phyloP scores from a whole-genome alignment of 2,797 vertebrate species.

The Gallinago solitaria region DNA sequence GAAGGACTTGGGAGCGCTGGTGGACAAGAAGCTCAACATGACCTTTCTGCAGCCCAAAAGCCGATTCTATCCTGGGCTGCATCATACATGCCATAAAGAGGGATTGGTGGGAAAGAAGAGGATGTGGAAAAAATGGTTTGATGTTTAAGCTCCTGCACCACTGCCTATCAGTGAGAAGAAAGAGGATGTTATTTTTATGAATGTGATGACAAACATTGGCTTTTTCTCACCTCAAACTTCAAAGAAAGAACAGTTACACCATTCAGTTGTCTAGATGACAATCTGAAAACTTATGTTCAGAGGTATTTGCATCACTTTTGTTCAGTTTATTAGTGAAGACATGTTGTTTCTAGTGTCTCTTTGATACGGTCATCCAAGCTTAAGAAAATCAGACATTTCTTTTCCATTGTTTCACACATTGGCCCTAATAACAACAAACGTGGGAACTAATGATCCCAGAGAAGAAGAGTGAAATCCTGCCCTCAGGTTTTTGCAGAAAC shows the following conservation, averaged over 20 bases:
- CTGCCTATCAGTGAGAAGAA: background rate
- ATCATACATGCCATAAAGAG: background rate
- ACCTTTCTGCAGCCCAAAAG: background rate
- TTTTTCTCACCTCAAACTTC: background rate
- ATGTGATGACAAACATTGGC: accelerated
- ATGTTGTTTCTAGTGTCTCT: background rate
- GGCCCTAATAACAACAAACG: background rate
- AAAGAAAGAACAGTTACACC: background rate
- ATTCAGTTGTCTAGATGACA: background rate
- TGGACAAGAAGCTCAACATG: background rate
- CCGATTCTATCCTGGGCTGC: background rate
- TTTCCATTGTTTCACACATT: background rate
- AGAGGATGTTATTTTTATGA: background rate
- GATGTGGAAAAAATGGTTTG: background rate
- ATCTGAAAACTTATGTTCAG: background rate
- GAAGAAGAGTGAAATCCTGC: background rate
- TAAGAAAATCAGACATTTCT: background rate
- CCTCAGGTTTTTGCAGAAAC: background rate
- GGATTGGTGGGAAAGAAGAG: background rate
- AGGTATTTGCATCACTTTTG: background rate
- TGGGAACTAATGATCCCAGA: background rate
- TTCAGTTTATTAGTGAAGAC: background rate
- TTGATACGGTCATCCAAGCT: background rate
- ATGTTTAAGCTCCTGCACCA: background rate
- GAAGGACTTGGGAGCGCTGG: background rate